These are phyloP conservation scores for Scleropages formosus DNA, from an alignment of 2,797 vertebrate genomes.

Conservation along the genomic window DNA sequence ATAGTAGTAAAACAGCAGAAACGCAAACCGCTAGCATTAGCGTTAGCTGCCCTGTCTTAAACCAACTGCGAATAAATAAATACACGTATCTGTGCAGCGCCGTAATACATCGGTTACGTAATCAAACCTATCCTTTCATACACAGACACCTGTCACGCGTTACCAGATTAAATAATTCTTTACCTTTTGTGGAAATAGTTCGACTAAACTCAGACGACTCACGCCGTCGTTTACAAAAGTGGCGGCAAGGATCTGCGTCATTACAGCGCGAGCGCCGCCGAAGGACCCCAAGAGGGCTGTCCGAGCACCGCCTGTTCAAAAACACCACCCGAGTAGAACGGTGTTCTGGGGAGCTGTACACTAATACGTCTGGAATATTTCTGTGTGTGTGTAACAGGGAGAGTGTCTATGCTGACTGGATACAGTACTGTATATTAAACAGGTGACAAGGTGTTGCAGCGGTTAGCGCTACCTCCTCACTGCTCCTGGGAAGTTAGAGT, in stretches of 20 bases:
- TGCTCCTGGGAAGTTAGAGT: too few relatives aligned
- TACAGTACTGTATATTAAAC: too few relatives aligned
- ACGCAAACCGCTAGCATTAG: not conserved
- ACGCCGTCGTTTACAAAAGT: conserved; percentile 28
- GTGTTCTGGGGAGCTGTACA: too few relatives aligned
- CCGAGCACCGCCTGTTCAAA: not conserved
- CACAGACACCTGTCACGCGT: not conserved
- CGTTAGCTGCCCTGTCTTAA: not conserved
- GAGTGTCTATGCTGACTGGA: too few relatives aligned
- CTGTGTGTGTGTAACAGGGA: too few relatives aligned
- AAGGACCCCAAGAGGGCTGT: conserved; percentile 21
- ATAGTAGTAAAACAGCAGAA: not conserved
- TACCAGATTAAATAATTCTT: not conserved
- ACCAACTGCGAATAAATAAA: not conserved
- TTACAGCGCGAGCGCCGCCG: not conserved
- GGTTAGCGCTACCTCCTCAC: too few relatives aligned
- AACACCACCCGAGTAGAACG: too few relatives aligned
- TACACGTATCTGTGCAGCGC: not conserved
- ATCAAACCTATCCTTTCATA: not conserved
- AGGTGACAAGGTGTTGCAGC: too few relatives aligned
- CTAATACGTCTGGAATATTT: too few relatives aligned
- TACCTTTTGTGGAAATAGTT: conserved; percentile 19
- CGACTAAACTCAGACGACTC: not conserved
- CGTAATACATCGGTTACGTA: too few relatives aligned
- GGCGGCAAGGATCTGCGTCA: conserved; percentile 27